Conservation (phyloP, 2,113 vertebrate genomes). For the Oncorhynchus keta region DNA sequence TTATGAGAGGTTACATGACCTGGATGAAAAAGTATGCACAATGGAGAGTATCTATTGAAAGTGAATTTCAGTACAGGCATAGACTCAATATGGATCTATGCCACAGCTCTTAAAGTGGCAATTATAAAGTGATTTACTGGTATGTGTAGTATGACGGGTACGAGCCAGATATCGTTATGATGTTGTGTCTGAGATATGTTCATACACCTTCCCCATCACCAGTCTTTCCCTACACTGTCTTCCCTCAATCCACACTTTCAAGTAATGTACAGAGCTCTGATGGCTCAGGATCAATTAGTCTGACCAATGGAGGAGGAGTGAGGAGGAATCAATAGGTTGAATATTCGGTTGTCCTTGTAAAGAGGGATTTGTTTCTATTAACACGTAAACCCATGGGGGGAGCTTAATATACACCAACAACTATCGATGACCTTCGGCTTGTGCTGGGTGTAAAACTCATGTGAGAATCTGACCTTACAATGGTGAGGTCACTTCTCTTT, state of each 20-base stretch:
- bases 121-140: too few relatives aligned
- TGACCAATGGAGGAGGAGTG: constrained; percentile 58
- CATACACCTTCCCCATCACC: neutral
- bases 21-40: neutral
- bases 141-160: too few relatives aligned
- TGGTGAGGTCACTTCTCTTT: too few relatives aligned
- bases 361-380: constrained; percentile 44
- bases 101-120: too few relatives aligned
- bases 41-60: neutral
- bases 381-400: constrained; percentile 19
- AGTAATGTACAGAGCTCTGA: constrained; percentile 36
- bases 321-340: constrained; percentile 47
- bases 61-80: too few relatives aligned
- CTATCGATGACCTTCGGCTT: neutral
- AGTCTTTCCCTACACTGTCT: neutral
- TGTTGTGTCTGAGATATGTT: neutral
- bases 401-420: neutral
- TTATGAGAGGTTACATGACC: neutral
- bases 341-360: constrained; percentile 48
- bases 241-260: constrained; percentile 7
- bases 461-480: neutral
- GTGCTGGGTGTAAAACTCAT: neutral
- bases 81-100: too few relatives aligned
- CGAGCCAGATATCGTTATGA: neutral
- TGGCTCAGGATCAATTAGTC: constrained; percentile 56